A percentile compares a stretch with the other conserved stretches of the same genome.
Conservation (phyloP, 2,113 vertebrate genomes). For the Hylia prasina region DNA sequence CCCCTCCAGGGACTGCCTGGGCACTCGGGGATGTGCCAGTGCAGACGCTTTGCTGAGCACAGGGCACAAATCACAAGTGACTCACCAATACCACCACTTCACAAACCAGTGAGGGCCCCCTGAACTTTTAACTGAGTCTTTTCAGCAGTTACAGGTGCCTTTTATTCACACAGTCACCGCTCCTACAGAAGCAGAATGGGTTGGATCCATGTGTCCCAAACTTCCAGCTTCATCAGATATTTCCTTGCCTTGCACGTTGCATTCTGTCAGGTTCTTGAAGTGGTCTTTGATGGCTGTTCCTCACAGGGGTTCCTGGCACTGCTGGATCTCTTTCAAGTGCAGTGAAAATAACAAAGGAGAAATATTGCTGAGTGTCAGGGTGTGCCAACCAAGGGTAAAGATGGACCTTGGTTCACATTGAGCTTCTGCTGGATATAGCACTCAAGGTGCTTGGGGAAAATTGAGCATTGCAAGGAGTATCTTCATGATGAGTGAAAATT, state of each 20-base stretch:
- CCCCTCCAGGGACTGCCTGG: not conserved
- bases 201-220: not conserved
- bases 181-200: not conserved
- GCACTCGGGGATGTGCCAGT: accelerated
- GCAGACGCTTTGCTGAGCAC: not conserved
- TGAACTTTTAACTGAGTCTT: not conserved
- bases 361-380: not conserved
- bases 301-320: not conserved
- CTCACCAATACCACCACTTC: not conserved
- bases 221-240: not conserved
- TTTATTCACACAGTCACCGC: not conserved
- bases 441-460: not conserved
- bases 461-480: not conserved
- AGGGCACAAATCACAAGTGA: not conserved
- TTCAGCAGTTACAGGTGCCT: not conserved
- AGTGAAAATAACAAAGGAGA: not conserved
- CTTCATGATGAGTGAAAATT: not conserved
- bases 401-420: not conserved
- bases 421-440: not conserved
- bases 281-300: not conserved
- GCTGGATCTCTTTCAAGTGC: not conserved
- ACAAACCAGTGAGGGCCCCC: not conserved
- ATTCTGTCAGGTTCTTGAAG: not conserved
- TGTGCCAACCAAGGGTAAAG: accelerated
- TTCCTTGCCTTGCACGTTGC: not conserved